These are phyloP conservation scores for Lemur catta DNA, from an alignment of 2,797 vertebrate species.

Conservation along the genomic window DNA sequence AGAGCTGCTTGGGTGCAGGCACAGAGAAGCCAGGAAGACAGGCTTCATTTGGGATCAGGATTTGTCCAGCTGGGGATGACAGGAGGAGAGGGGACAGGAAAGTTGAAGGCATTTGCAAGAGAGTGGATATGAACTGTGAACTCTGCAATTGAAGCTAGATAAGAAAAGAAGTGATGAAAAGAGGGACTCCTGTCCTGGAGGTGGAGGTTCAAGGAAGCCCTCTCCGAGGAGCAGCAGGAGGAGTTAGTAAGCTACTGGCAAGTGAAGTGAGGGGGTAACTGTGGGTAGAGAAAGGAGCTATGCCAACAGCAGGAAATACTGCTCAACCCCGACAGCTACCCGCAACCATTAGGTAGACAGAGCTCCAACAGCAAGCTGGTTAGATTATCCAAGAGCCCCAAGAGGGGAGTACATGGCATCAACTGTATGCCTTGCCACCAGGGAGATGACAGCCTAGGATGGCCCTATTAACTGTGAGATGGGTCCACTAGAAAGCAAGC, in stretches of 20 bases:
- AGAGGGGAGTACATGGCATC: fast-evolving
- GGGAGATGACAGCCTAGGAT: background rate
- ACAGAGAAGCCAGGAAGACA: background rate
- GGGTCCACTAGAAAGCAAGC: background rate
- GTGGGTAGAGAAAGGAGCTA: background rate
- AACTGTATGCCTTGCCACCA: background rate
- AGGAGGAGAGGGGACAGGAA: background rate
- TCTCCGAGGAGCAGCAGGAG: background rate
- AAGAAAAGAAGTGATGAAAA: background rate
- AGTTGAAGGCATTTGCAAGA: background rate
- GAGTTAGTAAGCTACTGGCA: background rate
- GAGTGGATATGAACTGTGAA: background rate
- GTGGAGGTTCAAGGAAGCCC: background rate
- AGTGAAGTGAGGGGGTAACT: fast-evolving
- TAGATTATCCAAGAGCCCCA: background rate
- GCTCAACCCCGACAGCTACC: background rate
- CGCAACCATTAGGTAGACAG: background rate
- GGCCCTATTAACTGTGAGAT: background rate
- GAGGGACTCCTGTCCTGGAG: background rate
- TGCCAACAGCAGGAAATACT: background rate
- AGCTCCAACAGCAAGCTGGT: background rate
- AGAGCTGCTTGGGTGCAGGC: background rate
- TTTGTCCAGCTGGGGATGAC: background rate
- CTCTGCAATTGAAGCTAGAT: background rate
- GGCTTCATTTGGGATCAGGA: background rate